Percentiles rank a stretch among this genome's conserved stretches.
Conservation (phyloP, 2,113 vertebrate species). For the Rhinoderma darwinii region DNA sequence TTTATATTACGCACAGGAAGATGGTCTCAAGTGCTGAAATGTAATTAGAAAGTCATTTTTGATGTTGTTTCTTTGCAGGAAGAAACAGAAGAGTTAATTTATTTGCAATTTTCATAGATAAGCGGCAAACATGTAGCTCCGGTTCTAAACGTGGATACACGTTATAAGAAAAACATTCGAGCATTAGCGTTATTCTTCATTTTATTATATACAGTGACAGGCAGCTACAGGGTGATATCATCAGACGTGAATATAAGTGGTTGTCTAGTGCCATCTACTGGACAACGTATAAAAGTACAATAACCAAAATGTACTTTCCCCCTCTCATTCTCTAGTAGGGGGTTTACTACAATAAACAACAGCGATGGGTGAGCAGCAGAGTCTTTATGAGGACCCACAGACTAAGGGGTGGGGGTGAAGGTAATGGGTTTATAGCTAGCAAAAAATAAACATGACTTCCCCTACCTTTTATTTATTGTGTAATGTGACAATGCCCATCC, state of each 20-base stretch:
- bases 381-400: not conserved
- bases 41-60: no score
- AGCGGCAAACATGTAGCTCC: no score
- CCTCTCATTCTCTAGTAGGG: not conserved
- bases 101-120: no score
- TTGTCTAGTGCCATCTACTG: not conserved
- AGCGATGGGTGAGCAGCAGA: not conserved
- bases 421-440: not conserved
- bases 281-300: not conserved
- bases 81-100: no score
- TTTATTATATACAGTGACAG: not conserved
- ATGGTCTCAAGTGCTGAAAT: no score
- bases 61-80: no score
- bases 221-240: not conserved
- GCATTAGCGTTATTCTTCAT: not conserved
- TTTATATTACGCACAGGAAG: not conserved
- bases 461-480: no score
- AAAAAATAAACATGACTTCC: no score
- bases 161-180: no score
- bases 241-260: not conserved
- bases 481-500: not conserved
- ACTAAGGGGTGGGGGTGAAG: not conserved
- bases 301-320: not conserved
- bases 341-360: not conserved
- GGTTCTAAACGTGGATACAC: no score